A percentile compares a stretch with the other conserved stretches of the same genome.
Evolutionary conservation across 2,113 vertebrate genomes (phyloP).

Genomic region (Lagopus muta): DNA sequence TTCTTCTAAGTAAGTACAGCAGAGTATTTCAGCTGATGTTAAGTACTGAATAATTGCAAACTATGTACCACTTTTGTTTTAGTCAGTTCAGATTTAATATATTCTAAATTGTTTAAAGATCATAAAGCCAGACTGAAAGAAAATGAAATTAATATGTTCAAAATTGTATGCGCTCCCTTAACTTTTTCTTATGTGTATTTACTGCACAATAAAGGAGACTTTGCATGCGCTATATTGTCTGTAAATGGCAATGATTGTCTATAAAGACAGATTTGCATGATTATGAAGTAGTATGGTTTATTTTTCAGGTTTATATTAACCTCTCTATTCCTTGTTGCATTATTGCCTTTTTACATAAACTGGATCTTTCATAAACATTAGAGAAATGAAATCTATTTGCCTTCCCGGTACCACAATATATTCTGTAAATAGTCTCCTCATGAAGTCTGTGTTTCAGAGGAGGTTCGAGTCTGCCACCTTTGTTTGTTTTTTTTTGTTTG

Average conservation of each 20-base stretch:
- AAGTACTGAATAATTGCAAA: conserved; percentile 36
- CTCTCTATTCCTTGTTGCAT: neutral
- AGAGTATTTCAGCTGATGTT: conserved; percentile 51
- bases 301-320: conserved; percentile 52
- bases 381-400: neutral
- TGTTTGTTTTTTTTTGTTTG: no score
- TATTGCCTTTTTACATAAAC: neutral
- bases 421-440: neutral
- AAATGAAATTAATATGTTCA: conserved; percentile 52
- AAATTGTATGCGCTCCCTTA: conserved; percentile 61
- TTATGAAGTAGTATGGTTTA: conserved; percentile 29
- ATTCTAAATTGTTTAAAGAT: conserved; percentile 68
- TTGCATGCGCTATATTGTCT: conserved; percentile 81
- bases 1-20: conserved; percentile 40
- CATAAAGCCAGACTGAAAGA: conserved; percentile 12
- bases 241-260: conserved; percentile 71
- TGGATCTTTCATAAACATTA: conserved; percentile 16
- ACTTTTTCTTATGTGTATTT: conserved; percentile 70
- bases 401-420: neutral
- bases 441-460: neutral
- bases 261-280: conserved; percentile 59
- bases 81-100: conserved; percentile 47
- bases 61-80: conserved; percentile 55
- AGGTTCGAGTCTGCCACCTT: neutral
- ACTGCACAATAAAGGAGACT: conserved; percentile 73